Percentiles rank a stretch among this genome's conserved stretches.
These are phyloP conservation scores for Melanostoma mellinum DNA, from an alignment of 2,888 invertebrate genomes.

Conservation along the genomic window DNA sequence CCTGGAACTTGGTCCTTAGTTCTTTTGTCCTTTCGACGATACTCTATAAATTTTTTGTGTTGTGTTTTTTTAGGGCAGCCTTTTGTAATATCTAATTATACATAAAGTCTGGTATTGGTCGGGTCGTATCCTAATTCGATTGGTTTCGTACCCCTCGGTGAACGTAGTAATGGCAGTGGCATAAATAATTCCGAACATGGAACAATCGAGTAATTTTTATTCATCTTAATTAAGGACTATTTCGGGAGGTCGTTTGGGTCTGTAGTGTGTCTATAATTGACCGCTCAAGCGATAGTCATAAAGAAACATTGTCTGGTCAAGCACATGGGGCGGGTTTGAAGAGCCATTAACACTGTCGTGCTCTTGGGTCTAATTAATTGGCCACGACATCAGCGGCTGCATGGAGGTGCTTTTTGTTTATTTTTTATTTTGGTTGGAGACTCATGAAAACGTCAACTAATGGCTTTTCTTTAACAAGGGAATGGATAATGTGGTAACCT, in stretches of 20 bases:
- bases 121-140: slow-evolving; percentile 53
- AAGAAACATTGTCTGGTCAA: slow-evolving; percentile 18
- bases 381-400: slow-evolving; percentile 53
- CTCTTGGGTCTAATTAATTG: slow-evolving; percentile 63
- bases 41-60: slow-evolving; percentile 18
- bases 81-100: slow-evolving; percentile 40
- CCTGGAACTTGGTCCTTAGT: slow-evolving; percentile 11
- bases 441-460: slow-evolving; percentile 27
- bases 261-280: slow-evolving; percentile 49
- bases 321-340: neutral
- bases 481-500: too few species aligned
- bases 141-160: slow-evolving; percentile 12
- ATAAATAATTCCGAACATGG: slow-evolving; percentile 68
- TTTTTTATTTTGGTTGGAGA: slow-evolving; percentile 16
- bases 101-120: slow-evolving; percentile 22
- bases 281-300: slow-evolving; percentile 48
- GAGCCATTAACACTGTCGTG: slow-evolving; percentile 60
- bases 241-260: slow-evolving; percentile 29
- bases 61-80: neutral
- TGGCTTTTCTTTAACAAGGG: neutral
- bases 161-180: neutral
- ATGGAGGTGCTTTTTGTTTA: slow-evolving; percentile 18
- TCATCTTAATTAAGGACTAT: slow-evolving; percentile 68
- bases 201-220: slow-evolving; percentile 68
- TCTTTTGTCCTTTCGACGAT: slow-evolving; percentile 40